These are phyloP conservation scores for Eupithecia abbreviata DNA, from an alignment of 2,888 invertebrate species.

Conservation along the genomic window DNA sequence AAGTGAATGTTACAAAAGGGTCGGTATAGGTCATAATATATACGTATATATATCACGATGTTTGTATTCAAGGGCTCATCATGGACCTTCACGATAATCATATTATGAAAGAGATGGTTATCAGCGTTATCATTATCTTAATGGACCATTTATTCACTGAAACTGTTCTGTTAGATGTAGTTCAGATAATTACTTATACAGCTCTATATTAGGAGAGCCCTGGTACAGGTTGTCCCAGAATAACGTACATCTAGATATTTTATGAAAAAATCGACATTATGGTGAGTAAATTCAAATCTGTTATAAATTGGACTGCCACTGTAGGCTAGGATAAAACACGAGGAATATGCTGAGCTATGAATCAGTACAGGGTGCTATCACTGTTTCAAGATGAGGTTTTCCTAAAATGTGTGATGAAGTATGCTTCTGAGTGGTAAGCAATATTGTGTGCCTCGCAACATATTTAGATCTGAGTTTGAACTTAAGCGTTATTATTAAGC, in stretches of 20 bases:
- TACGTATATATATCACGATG: not conserved
- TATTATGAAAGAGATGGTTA: slow-evolving; percentile 15
- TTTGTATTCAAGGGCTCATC: slow-evolving; percentile 8
- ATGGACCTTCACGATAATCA: slow-evolving; percentile 15
- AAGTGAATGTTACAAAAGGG: not conserved
- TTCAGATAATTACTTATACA: slow-evolving; percentile 25
- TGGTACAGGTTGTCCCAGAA: slow-evolving; percentile 1
- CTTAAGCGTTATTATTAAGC: too few species aligned
- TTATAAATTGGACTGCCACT: too few species aligned
- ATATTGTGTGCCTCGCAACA: not conserved
- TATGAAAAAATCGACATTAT: not conserved
- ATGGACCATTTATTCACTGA: slow-evolving; percentile 25
- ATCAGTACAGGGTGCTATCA: too few species aligned
- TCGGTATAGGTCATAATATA: not conserved
- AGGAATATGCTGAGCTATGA: too few species aligned
- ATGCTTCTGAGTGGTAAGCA: not conserved
- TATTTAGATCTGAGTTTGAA: not conserved
- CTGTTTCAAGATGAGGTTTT: not conserved
- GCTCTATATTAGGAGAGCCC: not conserved
- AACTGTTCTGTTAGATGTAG: slow-evolving; percentile 24
- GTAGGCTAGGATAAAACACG: not conserved
- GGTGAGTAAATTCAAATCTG: not conserved
- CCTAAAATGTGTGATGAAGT: too few species aligned
- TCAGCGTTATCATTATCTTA: slow-evolving; percentile 22
- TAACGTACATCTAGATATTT: not conserved